Percentiles rank a stretch among this genome's conserved stretches.
These are phyloP conservation scores for Pherbina coryleti DNA, from an alignment of 2,888 invertebrate species.

Conservation along the genomic window DNA sequence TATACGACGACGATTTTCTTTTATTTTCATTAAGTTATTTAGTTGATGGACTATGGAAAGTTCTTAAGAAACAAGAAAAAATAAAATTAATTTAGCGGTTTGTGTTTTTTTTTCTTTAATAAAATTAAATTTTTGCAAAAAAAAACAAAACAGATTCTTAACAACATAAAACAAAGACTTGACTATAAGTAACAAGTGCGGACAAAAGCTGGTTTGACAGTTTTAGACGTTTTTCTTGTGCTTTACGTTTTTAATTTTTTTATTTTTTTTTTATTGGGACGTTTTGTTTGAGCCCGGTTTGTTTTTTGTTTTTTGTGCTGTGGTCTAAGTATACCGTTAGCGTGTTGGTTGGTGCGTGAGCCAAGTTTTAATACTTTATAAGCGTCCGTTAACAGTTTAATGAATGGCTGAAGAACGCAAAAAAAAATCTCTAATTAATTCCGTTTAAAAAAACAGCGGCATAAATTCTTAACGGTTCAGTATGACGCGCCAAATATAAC, in stretches of 20 bases:
- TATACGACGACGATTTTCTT: slow-evolving; percentile 14
- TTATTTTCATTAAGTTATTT: slow-evolving; percentile 1
- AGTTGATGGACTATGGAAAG: background rate
- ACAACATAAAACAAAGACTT: background rate
- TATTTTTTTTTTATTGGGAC: background rate
- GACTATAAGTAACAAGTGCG: background rate
- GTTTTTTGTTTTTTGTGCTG: background rate
- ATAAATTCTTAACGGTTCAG: slow-evolving; percentile 4
- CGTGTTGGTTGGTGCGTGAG: slow-evolving; percentile 22
- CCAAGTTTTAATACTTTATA: slow-evolving; percentile 17
- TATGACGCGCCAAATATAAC: background rate
- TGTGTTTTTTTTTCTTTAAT: background rate
- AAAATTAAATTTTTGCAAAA: background rate
- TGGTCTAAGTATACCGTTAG: slow-evolving; percentile 17
- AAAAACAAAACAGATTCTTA: background rate
- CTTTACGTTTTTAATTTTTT: background rate
- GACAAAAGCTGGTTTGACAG: no score
- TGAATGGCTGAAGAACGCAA: background rate
- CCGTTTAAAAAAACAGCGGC: background rate
- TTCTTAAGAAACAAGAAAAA: background rate
- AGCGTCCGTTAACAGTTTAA: background rate
- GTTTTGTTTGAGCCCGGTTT: background rate
- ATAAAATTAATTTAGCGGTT: background rate
- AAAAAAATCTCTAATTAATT: background rate
- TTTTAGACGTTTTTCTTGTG: background rate